A percentile compares a stretch with the other conserved stretches of the same genome.
phyloP scores from a whole-genome alignment of 2,113 vertebrate genomes.

The Willisornis vidua region DNA sequence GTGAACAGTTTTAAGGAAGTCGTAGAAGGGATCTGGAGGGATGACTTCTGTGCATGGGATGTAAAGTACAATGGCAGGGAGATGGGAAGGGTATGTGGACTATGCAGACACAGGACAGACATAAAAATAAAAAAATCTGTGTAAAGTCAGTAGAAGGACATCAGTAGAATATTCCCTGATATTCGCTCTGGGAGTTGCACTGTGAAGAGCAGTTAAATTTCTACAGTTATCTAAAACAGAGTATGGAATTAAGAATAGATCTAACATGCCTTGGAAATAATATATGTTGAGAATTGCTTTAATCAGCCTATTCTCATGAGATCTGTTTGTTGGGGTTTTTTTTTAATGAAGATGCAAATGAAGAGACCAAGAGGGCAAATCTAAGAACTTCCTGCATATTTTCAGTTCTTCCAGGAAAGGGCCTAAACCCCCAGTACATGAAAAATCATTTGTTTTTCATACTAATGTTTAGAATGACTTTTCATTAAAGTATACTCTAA shows the following conservation, averaged over 20 bases:
- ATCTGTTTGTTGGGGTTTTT: not conserved
- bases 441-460: not conserved
- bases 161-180: not conserved
- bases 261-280: not conserved
- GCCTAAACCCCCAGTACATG: not conserved
- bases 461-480: not conserved
- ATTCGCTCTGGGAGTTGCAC: not conserved
- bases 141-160: not conserved
- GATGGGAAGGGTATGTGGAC: not conserved
- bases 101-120: not conserved
- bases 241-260: not conserved
- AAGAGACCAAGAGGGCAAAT: not conserved
- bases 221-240: slow-evolving; percentile 2
- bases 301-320: not conserved
- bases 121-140: not conserved
- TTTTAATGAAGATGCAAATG: not conserved
- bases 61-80: not conserved
- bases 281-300: not conserved
- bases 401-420: slow-evolving; percentile 1
- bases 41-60: not conserved
- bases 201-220: not conserved
- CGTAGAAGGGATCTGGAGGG: not conserved
- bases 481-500: not conserved
- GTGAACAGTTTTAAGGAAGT: not conserved
- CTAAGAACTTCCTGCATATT: slow-evolving; percentile 38